phyloP scores from a whole-genome alignment of 2,797 vertebrate genomes.

The Sylvilagus floridanus region DNA sequence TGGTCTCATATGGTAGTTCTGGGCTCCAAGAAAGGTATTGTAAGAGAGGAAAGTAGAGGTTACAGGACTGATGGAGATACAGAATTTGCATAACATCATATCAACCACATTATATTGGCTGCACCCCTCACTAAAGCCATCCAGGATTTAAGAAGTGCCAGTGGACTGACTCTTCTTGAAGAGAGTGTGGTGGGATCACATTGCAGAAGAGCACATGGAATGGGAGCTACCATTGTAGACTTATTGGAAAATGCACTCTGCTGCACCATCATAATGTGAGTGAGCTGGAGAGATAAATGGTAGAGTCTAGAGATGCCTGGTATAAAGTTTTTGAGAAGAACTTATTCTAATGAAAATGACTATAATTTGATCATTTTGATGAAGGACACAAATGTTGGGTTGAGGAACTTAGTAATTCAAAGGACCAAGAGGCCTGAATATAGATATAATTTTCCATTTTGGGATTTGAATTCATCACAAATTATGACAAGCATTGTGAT shows the following conservation, averaged over 20 bases:
- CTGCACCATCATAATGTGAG: fast-evolving
- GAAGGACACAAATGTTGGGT: background rate
- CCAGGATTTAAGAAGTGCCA: background rate
- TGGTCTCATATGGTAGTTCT: background rate
- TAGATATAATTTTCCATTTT: background rate
- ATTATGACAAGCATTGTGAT: background rate
- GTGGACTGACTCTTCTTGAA: background rate
- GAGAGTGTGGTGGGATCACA: background rate
- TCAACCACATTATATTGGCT: background rate
- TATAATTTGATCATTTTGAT: background rate
- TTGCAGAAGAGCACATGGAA: background rate
- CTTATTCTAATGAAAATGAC: background rate
- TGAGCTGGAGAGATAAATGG: background rate
- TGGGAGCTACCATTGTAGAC: background rate
- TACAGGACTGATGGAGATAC: background rate
- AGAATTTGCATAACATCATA: background rate
- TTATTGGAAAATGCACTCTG: background rate
- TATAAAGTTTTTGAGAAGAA: background rate
- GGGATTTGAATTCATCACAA: background rate
- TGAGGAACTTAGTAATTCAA: background rate
- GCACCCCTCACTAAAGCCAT: background rate
- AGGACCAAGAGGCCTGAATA: background rate
- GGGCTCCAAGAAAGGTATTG: background rate
- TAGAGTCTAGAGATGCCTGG: background rate
- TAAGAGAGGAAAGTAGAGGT: background rate